Percentiles rank a stretch among this genome's conserved stretches.
Evolutionary conservation across 1,140 invertebrate genomes (phyloP).

Genomic region (Heliothis subflexa): DNA sequence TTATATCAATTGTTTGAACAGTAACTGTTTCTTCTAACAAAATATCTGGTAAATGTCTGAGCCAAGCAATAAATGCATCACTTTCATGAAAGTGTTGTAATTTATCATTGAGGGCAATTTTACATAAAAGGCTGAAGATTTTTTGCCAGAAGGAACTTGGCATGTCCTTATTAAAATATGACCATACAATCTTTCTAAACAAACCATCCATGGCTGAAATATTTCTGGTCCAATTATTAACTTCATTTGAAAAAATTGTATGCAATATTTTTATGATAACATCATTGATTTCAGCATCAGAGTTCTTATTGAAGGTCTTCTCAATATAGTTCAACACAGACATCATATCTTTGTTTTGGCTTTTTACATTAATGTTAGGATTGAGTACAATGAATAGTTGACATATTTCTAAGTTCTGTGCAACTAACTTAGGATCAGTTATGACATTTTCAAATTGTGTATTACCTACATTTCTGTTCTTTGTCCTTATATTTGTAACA

Average conservation of each 20-base stretch:
- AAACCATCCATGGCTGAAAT: conserved; percentile 69
- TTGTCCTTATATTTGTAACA: conserved; percentile 70
- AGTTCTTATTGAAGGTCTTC: conserved; percentile 73
- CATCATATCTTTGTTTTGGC: conserved; percentile 67
- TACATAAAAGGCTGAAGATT: conserved; percentile 81
- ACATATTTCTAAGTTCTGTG: conserved; percentile 86
- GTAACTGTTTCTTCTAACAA: conserved; percentile 75
- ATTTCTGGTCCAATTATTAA: conserved; percentile 74
- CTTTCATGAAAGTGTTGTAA: conserved; percentile 73
- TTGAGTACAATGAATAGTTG: conserved; percentile 84
- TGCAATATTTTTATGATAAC: conserved; percentile 77
- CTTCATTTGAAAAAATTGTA: conserved; percentile 73
- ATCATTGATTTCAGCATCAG: conserved; percentile 63
- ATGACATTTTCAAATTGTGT: conserved; percentile 64
- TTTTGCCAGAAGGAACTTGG: conserved; percentile 72
- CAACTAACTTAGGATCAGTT: conserved; percentile 82
- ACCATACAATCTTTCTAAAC: conserved; percentile 78
- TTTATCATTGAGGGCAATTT: conserved; percentile 79
- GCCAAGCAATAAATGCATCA: conserved; percentile 77
- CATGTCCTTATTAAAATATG: conserved; percentile 75
- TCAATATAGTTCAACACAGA: conserved; percentile 82
- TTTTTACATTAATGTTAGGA: conserved; percentile 74
- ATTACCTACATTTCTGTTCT: conserved; percentile 57
- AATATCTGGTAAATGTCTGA: conserved; percentile 81
- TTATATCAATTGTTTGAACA: conserved; percentile 76